phyloP scores from a whole-genome alignment of 2,113 vertebrate genomes.

The Calyptommatus sinebrachiatus region DNA sequence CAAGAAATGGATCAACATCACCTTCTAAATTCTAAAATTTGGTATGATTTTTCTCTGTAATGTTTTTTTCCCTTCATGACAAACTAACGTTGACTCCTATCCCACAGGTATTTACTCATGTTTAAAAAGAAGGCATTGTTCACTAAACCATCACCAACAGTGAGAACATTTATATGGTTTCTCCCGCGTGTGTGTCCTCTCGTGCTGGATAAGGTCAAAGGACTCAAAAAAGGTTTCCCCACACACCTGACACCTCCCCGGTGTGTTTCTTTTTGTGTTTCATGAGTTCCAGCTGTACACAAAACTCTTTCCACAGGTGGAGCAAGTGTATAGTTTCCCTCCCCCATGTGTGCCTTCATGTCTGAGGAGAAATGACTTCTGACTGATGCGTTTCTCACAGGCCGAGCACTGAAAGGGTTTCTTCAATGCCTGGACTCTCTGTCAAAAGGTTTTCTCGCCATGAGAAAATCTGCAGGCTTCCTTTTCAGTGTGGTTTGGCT shows the following conservation, averaged over 20 bases:
- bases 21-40: too few relatives aligned
- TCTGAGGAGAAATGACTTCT: background rate
- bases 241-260: background rate
- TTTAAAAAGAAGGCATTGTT: slow-evolving; percentile 13
- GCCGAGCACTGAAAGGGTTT: background rate
- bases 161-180: background rate
- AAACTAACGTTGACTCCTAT: background rate
- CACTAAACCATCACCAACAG: background rate
- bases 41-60: background rate
- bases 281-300: slow-evolving; percentile 12
- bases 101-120: background rate
- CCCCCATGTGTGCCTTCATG: background rate
- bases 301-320: background rate
- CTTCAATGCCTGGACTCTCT: background rate
- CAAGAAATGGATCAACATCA: too few relatives aligned
- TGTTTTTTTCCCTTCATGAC: background rate
- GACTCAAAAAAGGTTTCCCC: slow-evolving; percentile 8
- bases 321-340: background rate
- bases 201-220: background rate
- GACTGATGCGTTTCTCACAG: slow-evolving; percentile 4
- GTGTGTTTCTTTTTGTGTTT: slow-evolving; percentile 19
- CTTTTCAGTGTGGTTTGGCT: background rate
- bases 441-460: background rate
- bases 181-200: background rate
- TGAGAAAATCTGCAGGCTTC: background rate